Base-by-base conservation (phyloP, 2,113 vertebrate genomes). In the Passer montanus region DNA sequence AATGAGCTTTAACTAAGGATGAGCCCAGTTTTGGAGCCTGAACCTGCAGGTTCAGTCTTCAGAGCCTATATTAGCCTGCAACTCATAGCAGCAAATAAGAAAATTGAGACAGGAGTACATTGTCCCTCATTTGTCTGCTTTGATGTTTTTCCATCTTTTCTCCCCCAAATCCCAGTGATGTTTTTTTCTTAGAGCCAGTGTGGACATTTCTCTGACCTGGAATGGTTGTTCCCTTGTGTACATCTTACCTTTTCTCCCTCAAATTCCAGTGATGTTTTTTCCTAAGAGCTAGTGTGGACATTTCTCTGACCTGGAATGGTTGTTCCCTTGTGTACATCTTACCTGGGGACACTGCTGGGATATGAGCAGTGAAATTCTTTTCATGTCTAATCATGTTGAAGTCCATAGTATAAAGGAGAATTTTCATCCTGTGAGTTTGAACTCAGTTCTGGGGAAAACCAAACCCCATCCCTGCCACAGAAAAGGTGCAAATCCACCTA, bases 381-480 rank as follows among this genome's bases (percentile, higher is more conserved):
- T 85, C 30, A 60, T 41, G 27, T 62, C 19, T 43, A 50, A 46
- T 58, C 55, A 17, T 39, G 11, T 35, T 3, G 6, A 92, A 86
- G 28, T 69, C 43, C 66, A 13, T 18, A 60, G 20, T 28, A 52
- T 33, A 56, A 86, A 70, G 43, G 73, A 77, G 33, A 18, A 44
- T 72, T 95, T 95, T 94, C 85, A 78, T 53, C 43, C 59, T 73
- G 55, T 64, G 60, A 58, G 28, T 85, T 72, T 88, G 59, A 89
- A 79, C 44, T 94, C 5, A 0, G 31, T 75, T 87, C 66, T 68
- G 72, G 53, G 62, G 58, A 87, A 78, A 93, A 79, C 4, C 5
- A 85, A 91, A 49, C 17, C 63, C 24, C n/a, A 31, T 10, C 16
- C 33, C 15, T 50, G 12, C 28, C 18, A n/a, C 1, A 46, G 37